phyloP scores from a whole-genome alignment of 2,113 vertebrate species.

The Sorex fumeus region DNA sequence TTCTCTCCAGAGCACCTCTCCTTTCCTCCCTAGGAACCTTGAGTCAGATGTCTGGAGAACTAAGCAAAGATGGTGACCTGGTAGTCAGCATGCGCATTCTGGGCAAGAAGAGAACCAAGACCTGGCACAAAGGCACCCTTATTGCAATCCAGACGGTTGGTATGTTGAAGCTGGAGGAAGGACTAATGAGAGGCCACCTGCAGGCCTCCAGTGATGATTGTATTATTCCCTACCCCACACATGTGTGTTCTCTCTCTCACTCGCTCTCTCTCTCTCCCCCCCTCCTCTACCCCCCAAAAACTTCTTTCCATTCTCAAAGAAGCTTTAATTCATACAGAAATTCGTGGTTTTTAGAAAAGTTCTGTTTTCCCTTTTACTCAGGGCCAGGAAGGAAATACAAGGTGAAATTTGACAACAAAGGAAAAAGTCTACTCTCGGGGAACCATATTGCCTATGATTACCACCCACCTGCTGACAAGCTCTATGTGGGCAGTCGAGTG shows the following conservation, averaged over 20 bases:
- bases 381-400: slow-evolving; percentile 95
- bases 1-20: slow-evolving; percentile 7
- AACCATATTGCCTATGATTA: slow-evolving; percentile 98
- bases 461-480: slow-evolving; percentile 93
- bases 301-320: not conserved
- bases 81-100: slow-evolving; percentile 94
- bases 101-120: slow-evolving; percentile 98
- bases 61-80: slow-evolving; percentile 94
- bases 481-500: slow-evolving; percentile 96
- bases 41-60: slow-evolving; percentile 81
- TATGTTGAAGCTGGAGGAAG: slow-evolving; percentile 79
- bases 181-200: not conserved
- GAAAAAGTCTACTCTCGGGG: slow-evolving; percentile 97
- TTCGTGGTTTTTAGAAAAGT: not conserved
- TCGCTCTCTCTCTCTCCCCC: too few relatives aligned
- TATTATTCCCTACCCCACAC: too few relatives aligned
- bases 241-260: too few relatives aligned
- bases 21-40: slow-evolving; percentile 57
- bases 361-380: slow-evolving; percentile 78
- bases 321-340: not conserved
- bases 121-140: slow-evolving; percentile 95
- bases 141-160: slow-evolving; percentile 94
- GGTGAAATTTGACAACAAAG: slow-evolving; percentile 98
- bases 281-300: not conserved
- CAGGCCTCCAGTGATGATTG: not conserved